Evolutionary conservation across 1,140 invertebrate genomes (phyloP).

Genomic region (Polypedilum pembai): DNA sequence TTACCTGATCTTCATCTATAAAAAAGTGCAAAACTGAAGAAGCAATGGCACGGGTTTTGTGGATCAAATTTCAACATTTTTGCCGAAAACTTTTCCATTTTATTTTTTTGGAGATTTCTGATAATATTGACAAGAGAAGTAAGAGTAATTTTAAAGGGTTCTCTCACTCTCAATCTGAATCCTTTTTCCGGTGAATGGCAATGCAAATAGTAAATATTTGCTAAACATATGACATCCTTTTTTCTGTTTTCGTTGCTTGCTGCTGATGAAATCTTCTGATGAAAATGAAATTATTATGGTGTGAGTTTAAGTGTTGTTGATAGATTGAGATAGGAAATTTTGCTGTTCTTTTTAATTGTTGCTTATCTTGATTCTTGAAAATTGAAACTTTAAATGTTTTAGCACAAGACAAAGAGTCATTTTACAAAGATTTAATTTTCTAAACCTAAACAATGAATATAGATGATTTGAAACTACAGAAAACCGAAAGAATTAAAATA

Average conservation of each 20-base stretch:
- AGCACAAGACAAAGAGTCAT: too few relatives aligned
- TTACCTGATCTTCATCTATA: neutral
- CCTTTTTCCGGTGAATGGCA: neutral
- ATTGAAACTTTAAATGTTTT: too few relatives aligned
- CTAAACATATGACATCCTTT: neutral
- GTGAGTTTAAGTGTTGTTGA: too few relatives aligned
- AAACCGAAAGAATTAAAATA: too few relatives aligned
- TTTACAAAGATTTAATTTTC: too few relatives aligned
- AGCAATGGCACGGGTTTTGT: neutral
- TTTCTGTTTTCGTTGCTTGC: neutral
- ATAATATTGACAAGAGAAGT: neutral
- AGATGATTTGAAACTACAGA: too few relatives aligned
- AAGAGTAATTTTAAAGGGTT: neutral
- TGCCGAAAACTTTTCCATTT: neutral
- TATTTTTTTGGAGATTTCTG: neutral
- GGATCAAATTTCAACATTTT: slow-evolving; percentile 2
- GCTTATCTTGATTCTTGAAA: too few relatives aligned
- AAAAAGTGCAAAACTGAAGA: neutral
- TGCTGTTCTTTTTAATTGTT: too few relatives aligned
- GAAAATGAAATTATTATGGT: too few relatives aligned
- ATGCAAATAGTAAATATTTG: neutral
- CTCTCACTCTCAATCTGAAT: neutral
- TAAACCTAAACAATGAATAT: too few relatives aligned
- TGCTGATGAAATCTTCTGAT: neutral
- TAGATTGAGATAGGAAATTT: too few relatives aligned